Evolutionary conservation across 2,888 invertebrate genomes (phyloP).

Genomic region (Lampropteryx suffumata): DNA sequence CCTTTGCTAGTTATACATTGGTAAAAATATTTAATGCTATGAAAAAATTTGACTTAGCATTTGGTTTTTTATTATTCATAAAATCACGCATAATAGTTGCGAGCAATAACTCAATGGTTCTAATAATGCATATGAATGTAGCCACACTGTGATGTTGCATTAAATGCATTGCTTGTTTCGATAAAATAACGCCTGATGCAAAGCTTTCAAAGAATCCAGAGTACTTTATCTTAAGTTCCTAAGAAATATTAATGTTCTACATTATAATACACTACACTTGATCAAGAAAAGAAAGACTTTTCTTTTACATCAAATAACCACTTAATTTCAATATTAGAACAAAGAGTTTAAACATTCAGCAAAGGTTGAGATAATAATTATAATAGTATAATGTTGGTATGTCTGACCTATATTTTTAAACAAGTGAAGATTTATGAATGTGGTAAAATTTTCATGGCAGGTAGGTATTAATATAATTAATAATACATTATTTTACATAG

Average conservation of each 20-base stretch:
- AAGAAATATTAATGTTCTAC: constrained; percentile 75
- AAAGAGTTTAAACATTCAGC: constrained; percentile 51
- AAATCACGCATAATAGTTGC: constrained; percentile 62
- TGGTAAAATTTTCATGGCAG: constrained; percentile 5
- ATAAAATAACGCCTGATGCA: constrained; percentile 55
- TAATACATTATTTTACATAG: too few relatives aligned
- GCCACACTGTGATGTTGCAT: constrained; percentile 41
- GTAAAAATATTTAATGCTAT: constrained; percentile 81
- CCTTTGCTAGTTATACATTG: constrained; percentile 81
- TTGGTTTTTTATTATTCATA: constrained; percentile 67
- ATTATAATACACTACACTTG: constrained; percentile 74
- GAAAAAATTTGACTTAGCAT: constrained; percentile 80
- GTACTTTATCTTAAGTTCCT: constrained; percentile 78
- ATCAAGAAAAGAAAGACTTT: constrained; percentile 61
- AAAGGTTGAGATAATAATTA: constrained; percentile 43
- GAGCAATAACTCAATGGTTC: constrained; percentile 47
- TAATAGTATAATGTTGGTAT: constrained; percentile 24
- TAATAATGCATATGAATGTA: constrained; percentile 39
- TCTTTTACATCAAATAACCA: constrained; percentile 49
- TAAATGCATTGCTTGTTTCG: constrained; percentile 48
- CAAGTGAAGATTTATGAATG: constrained; percentile 37
- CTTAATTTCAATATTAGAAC: constrained; percentile 50
- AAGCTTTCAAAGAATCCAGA: constrained; percentile 69
- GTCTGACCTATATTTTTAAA: constrained; percentile 48
- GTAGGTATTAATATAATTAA: too few relatives aligned